Evolutionary conservation across 2,113 vertebrate species (phyloP), one percentile per base, ranked within the genome.

Genomic region (Rhombomys opimus): DNA sequence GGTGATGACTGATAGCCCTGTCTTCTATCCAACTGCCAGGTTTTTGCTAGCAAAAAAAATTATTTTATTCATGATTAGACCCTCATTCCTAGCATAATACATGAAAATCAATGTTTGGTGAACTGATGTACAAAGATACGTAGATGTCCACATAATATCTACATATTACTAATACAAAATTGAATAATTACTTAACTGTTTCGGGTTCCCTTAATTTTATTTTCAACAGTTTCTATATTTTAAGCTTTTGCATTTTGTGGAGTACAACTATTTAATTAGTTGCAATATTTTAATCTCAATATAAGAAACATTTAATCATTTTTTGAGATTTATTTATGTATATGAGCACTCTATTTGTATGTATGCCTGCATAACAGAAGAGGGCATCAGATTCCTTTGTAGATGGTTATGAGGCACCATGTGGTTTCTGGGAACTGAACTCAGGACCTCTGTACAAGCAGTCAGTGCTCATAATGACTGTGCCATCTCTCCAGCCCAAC

Each of bases 71-170:
- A 70, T 41, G 35, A 95, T 1, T 86, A 2, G 67, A 87, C 76
- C 41, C 12, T 91, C 76, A n/a, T 68, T 87, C 78, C 41, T 68
- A 95, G 11, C 5, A 90, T 35, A 32, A 75, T 46, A n/a, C 72
- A 85, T 85, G 63, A 94, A 93, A 95, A 32, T 84, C 25, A 46
- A 11, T 68, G 92, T 70, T 61, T 96, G 93, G 32, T 89, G 87
- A 95, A 57, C 67, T 96, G 90, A 94, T 25, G 3, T n/a, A 82
- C 87, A 25, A 92, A 50, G 17, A 68, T 32, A 67, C 68, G 18
- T 68, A 86, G 63, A 52, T 50, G 3, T 14, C 68, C 12, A 25
- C 14, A 72, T 57, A 73, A n/a, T 73, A 73, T 54, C 46, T 72
- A 88, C 13, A 17, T 84, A 87, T 70, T 25, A 25, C 50, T 82